Conservation (phyloP, 1,140 invertebrate genomes). For the Trachelipus rathkii region DNA sequence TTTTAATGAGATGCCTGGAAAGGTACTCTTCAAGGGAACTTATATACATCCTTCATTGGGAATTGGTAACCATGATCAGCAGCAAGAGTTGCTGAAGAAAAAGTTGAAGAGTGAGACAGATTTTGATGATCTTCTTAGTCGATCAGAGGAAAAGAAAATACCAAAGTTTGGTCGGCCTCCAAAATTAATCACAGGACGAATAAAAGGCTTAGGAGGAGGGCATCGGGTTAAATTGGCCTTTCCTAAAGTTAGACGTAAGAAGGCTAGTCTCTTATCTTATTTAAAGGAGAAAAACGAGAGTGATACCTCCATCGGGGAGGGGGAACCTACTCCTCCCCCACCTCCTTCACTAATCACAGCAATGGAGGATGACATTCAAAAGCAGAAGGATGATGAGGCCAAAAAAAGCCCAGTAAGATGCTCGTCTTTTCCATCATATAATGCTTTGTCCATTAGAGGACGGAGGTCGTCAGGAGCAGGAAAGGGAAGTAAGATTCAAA, state of each 20-base stretch:
- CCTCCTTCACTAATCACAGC: constrained; percentile 5
- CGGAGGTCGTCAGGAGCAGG: constrained; percentile 29
- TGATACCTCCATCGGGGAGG: constrained; percentile 44
- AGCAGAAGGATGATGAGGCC: constrained; percentile 11
- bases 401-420: constrained; percentile 16
- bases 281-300: constrained; percentile 43
- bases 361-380: neutral
- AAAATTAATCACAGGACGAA: too few relatives aligned
- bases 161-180: neutral
- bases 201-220: neutral
- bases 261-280: constrained; percentile 40
- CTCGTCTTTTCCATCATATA: constrained; percentile 8
- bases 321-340: constrained; percentile 23
- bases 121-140: neutral
- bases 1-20: neutral
- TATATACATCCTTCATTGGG: neutral
- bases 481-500: constrained; percentile 30
- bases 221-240: neutral
- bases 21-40: neutral
- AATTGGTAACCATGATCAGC: neutral
- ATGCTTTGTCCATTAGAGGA: constrained; percentile 20
- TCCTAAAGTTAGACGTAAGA: constrained; percentile 37
- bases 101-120: neutral
- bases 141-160: neutral
- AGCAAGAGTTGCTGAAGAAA: constrained; percentile 6